Base-by-base conservation (phyloP, 2,888 invertebrate species). In the Tachina fera region DNA sequence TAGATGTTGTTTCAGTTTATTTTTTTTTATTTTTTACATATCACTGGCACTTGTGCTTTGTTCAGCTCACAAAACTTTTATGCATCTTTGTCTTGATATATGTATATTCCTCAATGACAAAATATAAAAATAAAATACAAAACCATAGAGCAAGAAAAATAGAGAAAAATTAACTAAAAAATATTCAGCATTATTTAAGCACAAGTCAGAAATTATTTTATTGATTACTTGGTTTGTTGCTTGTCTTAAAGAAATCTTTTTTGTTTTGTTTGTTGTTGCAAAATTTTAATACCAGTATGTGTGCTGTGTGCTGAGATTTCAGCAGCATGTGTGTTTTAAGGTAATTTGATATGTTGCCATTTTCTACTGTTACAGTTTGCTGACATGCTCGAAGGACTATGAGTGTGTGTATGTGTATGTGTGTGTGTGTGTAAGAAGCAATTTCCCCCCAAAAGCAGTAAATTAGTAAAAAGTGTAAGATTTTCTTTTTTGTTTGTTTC, bases 281-380 rank as follows among this genome's bases (percentile, higher is more conserved):
- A 43, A n/a, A 61, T 60, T 14, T 41, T 45, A 16, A 31, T 43
- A 51, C 11, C 10, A 51, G 22, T 41, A 11, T 43, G 49, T 61
- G 41, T 47, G 4, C 31, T 22, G 31, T 67, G 68, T 51, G 22
- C 56, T 56, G 31, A 39, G 71, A 63, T 16, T 43, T 51, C 4
- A 53, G 51, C 31, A 45, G 63, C 71, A 65, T 81, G 49, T 78
- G 67, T 75, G 63, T 75, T 82, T 84, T 71, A 75, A 82, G 74
- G 78, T 82, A 78, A 82, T 79, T 86, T 82, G 67, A 79, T 79
- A 71, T 82, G 75, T 67, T 82, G 78, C 75, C 78, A 82, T 65
- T 74, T 77, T 51, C 56, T 80, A 84, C 77, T 84, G 82, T 53
- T 76, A 65, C 58, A 71, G 43, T 83, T 76, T 83, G 61, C 61